phyloP scores from a whole-genome alignment of 2,888 invertebrate genomes.

The Parnassius glacialis region DNA sequence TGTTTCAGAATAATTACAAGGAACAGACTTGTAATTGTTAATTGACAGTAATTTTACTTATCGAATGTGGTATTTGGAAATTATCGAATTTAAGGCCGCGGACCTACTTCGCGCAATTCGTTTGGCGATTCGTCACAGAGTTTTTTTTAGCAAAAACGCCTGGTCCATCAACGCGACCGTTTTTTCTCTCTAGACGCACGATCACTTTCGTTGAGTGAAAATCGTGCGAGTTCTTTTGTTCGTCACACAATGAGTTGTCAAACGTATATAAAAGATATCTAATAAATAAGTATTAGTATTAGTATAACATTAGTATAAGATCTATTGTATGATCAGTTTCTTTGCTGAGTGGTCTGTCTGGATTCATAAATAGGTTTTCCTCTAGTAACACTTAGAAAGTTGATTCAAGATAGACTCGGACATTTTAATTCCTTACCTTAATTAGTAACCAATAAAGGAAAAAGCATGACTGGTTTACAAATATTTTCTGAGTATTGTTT shows the following conservation, averaged over 20 bases:
- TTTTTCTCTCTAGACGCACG: neutral
- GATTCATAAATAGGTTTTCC: neutral
- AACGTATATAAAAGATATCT: neutral
- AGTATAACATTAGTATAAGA: too few species aligned
- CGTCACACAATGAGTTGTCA: neutral
- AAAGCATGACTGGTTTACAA: neutral
- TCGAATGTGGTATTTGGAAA: constrained; percentile 17
- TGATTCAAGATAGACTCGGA: neutral
- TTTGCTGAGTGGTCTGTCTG: neutral
- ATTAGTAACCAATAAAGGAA: neutral
- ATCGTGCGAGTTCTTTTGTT: constrained; percentile 14
- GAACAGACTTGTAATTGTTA: constrained; percentile 18
- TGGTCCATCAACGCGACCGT: neutral
- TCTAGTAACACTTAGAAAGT: neutral
- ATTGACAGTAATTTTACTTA: constrained; percentile 14
- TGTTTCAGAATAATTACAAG: constrained; percentile 1
- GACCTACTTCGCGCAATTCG: constrained; percentile 14
- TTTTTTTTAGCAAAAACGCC: constrained; percentile 3
- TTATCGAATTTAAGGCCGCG: constrained; percentile 6
- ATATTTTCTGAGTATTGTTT: too few species aligned
- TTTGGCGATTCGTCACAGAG: constrained; percentile 7
- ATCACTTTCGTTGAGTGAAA: constrained; percentile 15
- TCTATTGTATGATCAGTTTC: neutral
- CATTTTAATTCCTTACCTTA: neutral
- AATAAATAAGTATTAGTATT: neutral